These are phyloP conservation scores for Stercorarius parasiticus DNA, from an alignment of 2,113 vertebrate genomes.

Conservation along the genomic window DNA sequence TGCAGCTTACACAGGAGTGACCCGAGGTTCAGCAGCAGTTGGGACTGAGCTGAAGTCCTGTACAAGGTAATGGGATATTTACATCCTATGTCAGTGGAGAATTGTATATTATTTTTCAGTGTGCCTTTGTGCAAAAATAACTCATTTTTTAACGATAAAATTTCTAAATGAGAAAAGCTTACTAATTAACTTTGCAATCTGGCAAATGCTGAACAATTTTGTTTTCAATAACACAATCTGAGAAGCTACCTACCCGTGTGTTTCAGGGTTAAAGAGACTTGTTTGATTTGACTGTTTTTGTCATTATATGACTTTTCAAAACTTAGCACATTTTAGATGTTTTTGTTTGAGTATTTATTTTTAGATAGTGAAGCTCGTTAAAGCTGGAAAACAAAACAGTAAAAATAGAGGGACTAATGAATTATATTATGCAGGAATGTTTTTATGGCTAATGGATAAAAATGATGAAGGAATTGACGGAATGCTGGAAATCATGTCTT, in stretches of 20 bases:
- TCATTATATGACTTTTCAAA: not conserved
- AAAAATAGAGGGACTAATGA: constrained; percentile 11
- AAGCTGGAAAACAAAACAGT: constrained; percentile 56
- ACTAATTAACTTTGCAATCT: not conserved
- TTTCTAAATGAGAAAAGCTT: not conserved
- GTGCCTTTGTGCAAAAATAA: not conserved
- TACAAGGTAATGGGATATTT: not conserved
- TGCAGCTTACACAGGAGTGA: not conserved
- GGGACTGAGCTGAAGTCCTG: not conserved
- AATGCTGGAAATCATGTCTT: constrained; percentile 54
- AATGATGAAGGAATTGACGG: constrained; percentile 61
- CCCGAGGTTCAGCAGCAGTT: no score
- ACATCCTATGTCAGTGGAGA: not conserved
- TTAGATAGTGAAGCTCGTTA: constrained; percentile 54
- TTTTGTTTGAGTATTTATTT: not conserved
- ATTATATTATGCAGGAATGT: constrained; percentile 59
- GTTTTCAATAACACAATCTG: not conserved
- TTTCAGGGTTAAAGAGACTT: not conserved
- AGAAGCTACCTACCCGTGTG: accelerated
- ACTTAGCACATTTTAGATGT: not conserved
- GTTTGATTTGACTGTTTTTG: not conserved
- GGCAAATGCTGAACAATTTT: not conserved
- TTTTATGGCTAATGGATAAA: constrained; percentile 68
- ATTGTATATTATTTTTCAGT: not conserved
- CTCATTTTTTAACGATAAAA: not conserved